phyloP scores from a whole-genome alignment of 2,113 vertebrate species.

The Sinocyclocheilus anophthalmus region DNA sequence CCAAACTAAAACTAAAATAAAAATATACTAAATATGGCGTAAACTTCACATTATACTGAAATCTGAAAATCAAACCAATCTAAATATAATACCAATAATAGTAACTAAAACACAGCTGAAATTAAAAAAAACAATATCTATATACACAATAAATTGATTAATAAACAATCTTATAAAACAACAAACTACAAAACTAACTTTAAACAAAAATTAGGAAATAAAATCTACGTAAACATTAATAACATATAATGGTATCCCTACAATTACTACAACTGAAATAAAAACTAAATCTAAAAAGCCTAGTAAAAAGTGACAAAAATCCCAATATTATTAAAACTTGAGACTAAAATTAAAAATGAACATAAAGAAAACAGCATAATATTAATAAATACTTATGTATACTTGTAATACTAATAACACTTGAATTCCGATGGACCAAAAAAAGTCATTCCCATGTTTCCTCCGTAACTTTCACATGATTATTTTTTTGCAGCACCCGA shows the following conservation, averaged over 20 bases:
- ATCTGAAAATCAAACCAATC: no score
- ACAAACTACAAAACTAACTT: neutral
- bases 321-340: neutral
- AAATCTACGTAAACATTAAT: neutral
- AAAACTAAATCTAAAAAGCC: neutral
- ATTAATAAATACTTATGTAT: neutral
- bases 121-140: neutral
- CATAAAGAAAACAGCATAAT: neutral
- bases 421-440: neutral
- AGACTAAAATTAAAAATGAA: neutral
- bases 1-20: neutral
- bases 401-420: neutral
- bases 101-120: neutral
- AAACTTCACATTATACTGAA: no score
- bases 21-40: neutral
- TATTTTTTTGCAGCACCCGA: constrained; percentile 70
- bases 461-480: neutral
- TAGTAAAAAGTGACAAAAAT: neutral
- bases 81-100: neutral
- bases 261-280: neutral
- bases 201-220: neutral
- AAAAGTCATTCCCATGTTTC: neutral
- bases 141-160: neutral
- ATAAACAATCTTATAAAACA: neutral
- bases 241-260: neutral